These are phyloP conservation scores for Amphibalanus amphitrite DNA, from an alignment of 1,140 invertebrate species.

Conservation along the genomic window DNA sequence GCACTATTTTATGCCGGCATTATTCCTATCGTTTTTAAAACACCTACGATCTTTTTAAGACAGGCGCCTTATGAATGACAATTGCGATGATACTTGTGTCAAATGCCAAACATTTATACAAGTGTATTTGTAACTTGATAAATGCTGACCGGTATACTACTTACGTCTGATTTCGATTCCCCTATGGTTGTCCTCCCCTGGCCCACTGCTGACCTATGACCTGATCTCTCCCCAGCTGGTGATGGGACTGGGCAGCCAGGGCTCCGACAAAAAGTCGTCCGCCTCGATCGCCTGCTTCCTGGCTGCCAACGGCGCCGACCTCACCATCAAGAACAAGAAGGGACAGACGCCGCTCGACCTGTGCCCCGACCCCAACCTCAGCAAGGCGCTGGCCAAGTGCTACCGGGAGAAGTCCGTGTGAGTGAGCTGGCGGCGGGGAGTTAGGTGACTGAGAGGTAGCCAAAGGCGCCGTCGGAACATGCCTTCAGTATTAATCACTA, in stretches of 20 bases:
- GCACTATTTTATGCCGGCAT: no score
- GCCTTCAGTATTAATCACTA: background rate
- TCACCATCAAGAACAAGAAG: conserved; percentile 91
- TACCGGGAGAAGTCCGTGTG: conserved; percentile 65
- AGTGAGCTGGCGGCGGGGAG: conserved; percentile 19
- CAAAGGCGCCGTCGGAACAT: background rate
- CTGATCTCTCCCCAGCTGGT: conserved; percentile 36
- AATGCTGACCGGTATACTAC: no score
- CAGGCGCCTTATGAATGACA: no score
- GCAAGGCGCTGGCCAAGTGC: conserved; percentile 80
- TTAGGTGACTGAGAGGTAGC: background rate
- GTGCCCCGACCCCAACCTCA: conserved; percentile 90
- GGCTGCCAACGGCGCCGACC: conserved; percentile 82
- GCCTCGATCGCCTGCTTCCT: conserved; percentile 91
- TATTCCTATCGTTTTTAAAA: no score
- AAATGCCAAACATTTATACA: no score
- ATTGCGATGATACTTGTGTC: no score
- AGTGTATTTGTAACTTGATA: no score
- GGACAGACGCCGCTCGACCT: conserved; percentile 86
- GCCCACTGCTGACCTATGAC: no score
- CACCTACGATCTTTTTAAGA: no score
- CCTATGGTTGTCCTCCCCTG: no score
- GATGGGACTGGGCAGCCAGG: conserved; percentile 69
- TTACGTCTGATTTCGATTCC: no score
- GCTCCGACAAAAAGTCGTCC: conserved; percentile 86